Evolutionary conservation across 2,113 vertebrate genomes (phyloP), one percentile per base, ranked within the genome.

Genomic region (Cichladusa arquata): DNA sequence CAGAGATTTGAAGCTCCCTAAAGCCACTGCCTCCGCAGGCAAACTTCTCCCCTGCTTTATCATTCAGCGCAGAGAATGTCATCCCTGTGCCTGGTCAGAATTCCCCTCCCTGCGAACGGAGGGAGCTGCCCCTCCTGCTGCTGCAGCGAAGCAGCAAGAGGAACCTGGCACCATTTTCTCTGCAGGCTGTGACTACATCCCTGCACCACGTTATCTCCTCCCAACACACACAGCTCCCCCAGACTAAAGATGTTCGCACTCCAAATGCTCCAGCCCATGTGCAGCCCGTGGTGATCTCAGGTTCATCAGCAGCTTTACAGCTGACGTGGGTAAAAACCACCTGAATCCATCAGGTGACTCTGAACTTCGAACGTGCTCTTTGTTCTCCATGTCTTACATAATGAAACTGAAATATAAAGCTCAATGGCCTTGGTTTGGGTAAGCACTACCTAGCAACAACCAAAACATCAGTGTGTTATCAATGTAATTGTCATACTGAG

Each of bases 331-430:
- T 14, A 57, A 67, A 69, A 31, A 15, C 80, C 80, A 66, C 38
- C 84, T 36, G 45, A 23, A 44, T 44, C 62, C 1, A 33, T 8
- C 33, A 62, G 62, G 14, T 36, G 19, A 28, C 34, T 47, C 45
- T 36, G 38, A 62, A 76, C 11, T 15, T 44, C 1, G 3, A 54
- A 73, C 36, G 19, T 1, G 12, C 29, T 66, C 61, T 62, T 53
- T 20, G 22, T 65, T 79, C 57, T n/a, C 47, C 1, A 0, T 3
- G 8, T 42, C 70, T 60, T 11, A 20, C 6, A 3, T 19, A 48
- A 71, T 5, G 11, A 71, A 25, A 54, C 22, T 36, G n/a, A 80
- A 83, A 67, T 36, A 13, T 3, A 83, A 45, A 90, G 34, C 22
- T 24, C 20, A 29, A 14, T 19, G 18, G 22, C 70, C 54, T 76